Percentiles rank a stretch among this genome's conserved stretches.
Evolutionary conservation across 2,113 vertebrate species (phyloP).

Genomic region (Harpagus bidentatus): DNA sequence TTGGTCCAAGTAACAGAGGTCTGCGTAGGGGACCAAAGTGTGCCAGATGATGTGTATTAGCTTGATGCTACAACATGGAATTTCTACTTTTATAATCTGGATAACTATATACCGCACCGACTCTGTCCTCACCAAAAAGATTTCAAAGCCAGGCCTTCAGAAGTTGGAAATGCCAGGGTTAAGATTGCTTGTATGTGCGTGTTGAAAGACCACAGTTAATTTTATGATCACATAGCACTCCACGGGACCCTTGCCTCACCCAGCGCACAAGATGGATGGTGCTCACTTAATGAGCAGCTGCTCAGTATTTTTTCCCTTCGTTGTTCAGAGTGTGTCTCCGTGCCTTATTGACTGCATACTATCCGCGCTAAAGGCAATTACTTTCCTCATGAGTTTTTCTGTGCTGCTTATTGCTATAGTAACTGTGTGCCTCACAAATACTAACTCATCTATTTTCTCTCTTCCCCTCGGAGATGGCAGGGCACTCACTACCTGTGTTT

Average conservation of each 20-base stretch:
- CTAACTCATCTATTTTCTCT: background rate
- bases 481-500: background rate
- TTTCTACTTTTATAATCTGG: background rate
- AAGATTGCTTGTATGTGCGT: background rate
- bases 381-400: conserved; percentile 18
- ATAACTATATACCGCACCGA: background rate
- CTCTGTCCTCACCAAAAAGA: background rate
- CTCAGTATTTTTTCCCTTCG: background rate
- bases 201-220: background rate
- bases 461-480: background rate
- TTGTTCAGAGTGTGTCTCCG: background rate
- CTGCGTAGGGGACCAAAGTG: background rate
- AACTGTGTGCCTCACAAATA: conserved; percentile 33
- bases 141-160: background rate
- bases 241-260: background rate
- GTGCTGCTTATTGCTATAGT: conserved; percentile 44
- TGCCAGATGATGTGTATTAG: background rate
- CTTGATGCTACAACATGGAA: background rate
- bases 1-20: background rate
- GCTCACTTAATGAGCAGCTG: conserved; percentile 24
- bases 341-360: conserved; percentile 4
- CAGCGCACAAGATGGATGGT: background rate
- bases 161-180: background rate
- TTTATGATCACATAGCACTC: background rate
- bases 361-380: background rate